Base-by-base conservation (phyloP, 2,113 vertebrate species). In the Charadrius vociferus region DNA sequence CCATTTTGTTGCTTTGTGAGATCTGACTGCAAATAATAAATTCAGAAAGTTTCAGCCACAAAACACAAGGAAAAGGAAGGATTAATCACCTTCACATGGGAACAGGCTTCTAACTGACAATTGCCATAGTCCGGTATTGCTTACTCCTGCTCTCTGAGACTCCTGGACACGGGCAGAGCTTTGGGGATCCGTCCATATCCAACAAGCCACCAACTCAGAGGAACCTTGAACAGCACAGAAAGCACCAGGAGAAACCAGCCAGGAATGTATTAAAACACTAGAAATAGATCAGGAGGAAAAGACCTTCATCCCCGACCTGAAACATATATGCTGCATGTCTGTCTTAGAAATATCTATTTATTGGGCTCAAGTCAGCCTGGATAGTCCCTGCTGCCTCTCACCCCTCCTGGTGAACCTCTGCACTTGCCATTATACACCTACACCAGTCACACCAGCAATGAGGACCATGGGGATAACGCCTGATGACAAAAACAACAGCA, bases 1-100 rank as follows among this genome's bases (percentile, higher is more conserved):
- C 98, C 98, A 10, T 99, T 99, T 94, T 99, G 99, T 81, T 99
- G 98, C 94, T 99, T 99, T 0, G 99, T 99, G 95, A 99, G 98
- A 59, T 99, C 98, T 1, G 98, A 99, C 99, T 99, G 97, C 65
- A 97, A 98, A 93, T 41, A 52, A 93, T 17, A 95, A 92, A 86
- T 30, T 77, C 79, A 58, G 50, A 27, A 41, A 56, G 29, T 45
- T 92, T 97, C 34, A 96, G 47, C 14, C 56, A 86, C 11, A 32
- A 53, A 75, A 56, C 9, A 30, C 1, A 0, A 0, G 2, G 26
- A 29, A 34, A 41, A 66, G 15, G 7, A n/a, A 79, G 47, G 32
- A 86, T 70, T 55, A 66, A 41, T 4, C 53, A 52, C 3, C 22
- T 79, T 45, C 30, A 36, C 20, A 4, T 3, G 9, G 61, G 49